Conservation (phyloP, 2,888 invertebrate genomes). For the Caenorhabditis doughertyi region DNA sequence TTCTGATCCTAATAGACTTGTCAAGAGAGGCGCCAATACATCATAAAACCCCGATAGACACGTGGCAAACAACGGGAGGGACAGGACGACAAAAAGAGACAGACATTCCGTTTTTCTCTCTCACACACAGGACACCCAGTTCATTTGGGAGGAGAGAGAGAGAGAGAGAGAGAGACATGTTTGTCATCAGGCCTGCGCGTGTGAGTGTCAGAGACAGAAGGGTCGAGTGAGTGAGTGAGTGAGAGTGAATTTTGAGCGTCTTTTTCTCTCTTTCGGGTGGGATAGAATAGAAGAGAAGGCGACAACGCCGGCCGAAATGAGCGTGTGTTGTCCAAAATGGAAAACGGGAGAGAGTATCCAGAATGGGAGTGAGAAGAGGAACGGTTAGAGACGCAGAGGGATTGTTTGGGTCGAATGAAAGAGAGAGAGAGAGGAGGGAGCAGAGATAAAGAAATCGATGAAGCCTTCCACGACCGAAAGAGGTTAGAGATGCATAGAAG, state of each 20-base stretch:
- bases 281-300: background rate
- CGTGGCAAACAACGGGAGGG: slow-evolving; percentile 32
- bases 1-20: too few species aligned
- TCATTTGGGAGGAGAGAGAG: background rate
- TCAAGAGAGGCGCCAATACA: too few species aligned
- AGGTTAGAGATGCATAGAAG: background rate
- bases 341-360: background rate
- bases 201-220: background rate
- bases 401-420: too few species aligned
- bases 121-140: background rate
- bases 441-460: slow-evolving; percentile 15
- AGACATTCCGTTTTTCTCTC: too few species aligned
- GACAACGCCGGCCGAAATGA: slow-evolving; percentile 23
- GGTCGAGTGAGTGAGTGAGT: slow-evolving; percentile 39
- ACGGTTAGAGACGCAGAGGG: slow-evolving; percentile 12
- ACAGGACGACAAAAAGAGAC: too few species aligned
- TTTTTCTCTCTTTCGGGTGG: slow-evolving; percentile 2
- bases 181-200: slow-evolving; percentile 21
- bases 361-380: slow-evolving; percentile 1
- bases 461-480: background rate
- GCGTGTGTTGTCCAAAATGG: background rate
- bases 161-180: slow-evolving; percentile 19
- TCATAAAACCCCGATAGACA: slow-evolving; percentile 2
- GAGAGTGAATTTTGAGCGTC: slow-evolving; percentile 54
- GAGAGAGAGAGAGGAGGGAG: slow-evolving; percentile 12